Conservation (phyloP, 1,140 invertebrate genomes). For the Stratiolaelaps scimitus region DNA sequence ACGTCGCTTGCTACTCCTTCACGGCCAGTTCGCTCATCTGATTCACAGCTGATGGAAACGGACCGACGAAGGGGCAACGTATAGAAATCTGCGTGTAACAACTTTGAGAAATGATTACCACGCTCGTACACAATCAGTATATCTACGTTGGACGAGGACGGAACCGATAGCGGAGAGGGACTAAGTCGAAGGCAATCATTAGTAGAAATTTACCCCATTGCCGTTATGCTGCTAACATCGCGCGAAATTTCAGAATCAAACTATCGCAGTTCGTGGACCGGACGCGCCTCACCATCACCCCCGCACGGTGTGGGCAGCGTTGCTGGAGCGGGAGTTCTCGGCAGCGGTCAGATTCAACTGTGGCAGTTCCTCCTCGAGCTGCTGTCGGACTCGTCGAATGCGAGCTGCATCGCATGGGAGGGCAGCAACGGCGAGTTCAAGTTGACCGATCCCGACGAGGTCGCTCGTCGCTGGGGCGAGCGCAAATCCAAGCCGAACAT, state of each 20-base stretch:
- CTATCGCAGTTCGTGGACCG: conserved; percentile 13
- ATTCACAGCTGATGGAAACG: too few relatives aligned
- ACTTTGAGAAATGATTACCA: too few relatives aligned
- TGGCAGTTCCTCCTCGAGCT: conserved; percentile 94
- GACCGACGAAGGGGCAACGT: too few relatives aligned
- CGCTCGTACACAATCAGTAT: too few relatives aligned
- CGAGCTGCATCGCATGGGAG: conserved; percentile 46
- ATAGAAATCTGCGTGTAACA: too few relatives aligned
- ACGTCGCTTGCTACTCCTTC: too few relatives aligned
- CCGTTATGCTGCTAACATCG: too few relatives aligned
- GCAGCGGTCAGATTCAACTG: conserved; percentile 88
- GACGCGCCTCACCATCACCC: background rate
- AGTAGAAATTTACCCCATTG: too few relatives aligned
- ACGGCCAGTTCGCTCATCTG: too few relatives aligned
- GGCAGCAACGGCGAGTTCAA: conserved; percentile 48
- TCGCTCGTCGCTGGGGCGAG: conserved; percentile 50
- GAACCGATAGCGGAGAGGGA: too few relatives aligned
- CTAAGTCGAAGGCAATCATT: too few relatives aligned
- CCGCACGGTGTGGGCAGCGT: background rate
- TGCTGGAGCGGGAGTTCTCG: conserved; percentile 38
- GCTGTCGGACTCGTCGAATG: conserved; percentile 61
- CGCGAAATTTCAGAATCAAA: conserved; percentile 27
- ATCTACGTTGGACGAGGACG: too few relatives aligned
- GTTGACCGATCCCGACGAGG: conserved; percentile 50
- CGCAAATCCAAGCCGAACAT: conserved; percentile 51